Conservation (phyloP, 2,888 invertebrate genomes). For the Eurytoma californica region DNA sequence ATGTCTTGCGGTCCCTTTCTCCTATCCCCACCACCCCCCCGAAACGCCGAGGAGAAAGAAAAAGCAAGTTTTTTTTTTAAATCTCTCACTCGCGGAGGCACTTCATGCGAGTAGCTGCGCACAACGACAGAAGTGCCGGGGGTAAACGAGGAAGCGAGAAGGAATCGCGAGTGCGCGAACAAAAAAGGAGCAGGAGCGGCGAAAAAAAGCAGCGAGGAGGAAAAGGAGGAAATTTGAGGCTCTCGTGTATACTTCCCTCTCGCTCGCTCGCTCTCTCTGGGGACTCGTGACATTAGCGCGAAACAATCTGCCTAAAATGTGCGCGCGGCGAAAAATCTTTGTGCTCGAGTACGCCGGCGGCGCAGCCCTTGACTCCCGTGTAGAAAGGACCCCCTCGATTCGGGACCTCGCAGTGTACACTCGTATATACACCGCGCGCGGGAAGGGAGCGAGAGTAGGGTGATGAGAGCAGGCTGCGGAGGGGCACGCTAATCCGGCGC, state of each 20-base stretch:
- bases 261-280: conserved; percentile 16
- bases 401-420: conserved; percentile 14
- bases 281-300: conserved; percentile 41
- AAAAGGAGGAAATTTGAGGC: conserved; percentile 31
- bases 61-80: conserved; percentile 6
- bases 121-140: conserved; percentile 9
- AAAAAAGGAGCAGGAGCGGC: not conserved
- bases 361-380: conserved; percentile 56
- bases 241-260: not conserved
- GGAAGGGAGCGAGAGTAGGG: not conserved
- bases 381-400: conserved; percentile 41
- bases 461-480: not conserved
- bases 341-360: conserved; percentile 36
- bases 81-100: conserved; percentile 27
- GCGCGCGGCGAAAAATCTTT: conserved; percentile 60
- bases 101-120: conserved; percentile 16
- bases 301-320: conserved; percentile 67
- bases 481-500: conserved; percentile 29
- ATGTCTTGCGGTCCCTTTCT: not conserved
- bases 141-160: not conserved
- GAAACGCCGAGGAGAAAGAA: not conserved
- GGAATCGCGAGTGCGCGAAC: conserved; percentile 15
- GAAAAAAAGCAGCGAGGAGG: conserved; percentile 6
- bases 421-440: not conserved
- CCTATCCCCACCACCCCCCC: not conserved